A percentile compares a stretch with the other conserved stretches of the same genome.
These are phyloP conservation scores for Carterocephalus palaemon DNA, from an alignment of 2,888 invertebrate genomes.

Conservation along the genomic window DNA sequence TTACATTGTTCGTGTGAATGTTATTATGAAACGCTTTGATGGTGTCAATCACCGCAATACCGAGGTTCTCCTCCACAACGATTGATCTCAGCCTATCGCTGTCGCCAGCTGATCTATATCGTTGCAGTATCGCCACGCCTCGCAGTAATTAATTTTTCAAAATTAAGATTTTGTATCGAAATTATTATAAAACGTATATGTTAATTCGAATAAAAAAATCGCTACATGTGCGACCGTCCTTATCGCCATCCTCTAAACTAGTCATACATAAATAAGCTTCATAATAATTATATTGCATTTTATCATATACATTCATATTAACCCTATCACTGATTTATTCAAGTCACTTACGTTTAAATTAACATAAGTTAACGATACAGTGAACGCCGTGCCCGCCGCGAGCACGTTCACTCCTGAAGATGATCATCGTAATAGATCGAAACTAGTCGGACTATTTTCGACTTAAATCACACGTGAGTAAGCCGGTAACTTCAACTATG, in stretches of 20 bases:
- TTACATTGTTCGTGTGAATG: slow-evolving; percentile 61
- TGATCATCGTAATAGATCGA: too few species aligned
- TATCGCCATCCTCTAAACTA: slow-evolving; percentile 79
- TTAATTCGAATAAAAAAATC: slow-evolving; percentile 63
- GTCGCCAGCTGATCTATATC: slow-evolving; percentile 28
- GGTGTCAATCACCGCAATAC: slow-evolving; percentile 37
- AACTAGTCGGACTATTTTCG: too few species aligned
- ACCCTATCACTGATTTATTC: slow-evolving; percentile 48
- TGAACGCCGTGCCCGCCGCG: too few species aligned
- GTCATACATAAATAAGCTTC: slow-evolving; percentile 67
- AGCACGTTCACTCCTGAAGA: too few species aligned
- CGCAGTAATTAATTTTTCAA: slow-evolving; percentile 65
- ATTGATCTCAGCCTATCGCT: slow-evolving; percentile 1
- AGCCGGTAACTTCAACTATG: too few species aligned
- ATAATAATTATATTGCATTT: slow-evolving; percentile 53
- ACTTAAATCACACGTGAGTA: too few species aligned
- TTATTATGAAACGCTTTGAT: slow-evolving; percentile 52
- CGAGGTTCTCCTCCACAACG: slow-evolving; percentile 17
- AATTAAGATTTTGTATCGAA: slow-evolving; percentile 63
- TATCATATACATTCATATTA: too few species aligned
- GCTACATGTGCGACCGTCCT: slow-evolving; percentile 75
- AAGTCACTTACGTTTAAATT: too few species aligned
- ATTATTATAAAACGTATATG: slow-evolving; percentile 60
- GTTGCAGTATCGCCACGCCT: slow-evolving; percentile 51
- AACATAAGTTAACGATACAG: too few species aligned